phyloP scores from a whole-genome alignment of 1,140 invertebrate species.

The Eufriesea mexicana region DNA sequence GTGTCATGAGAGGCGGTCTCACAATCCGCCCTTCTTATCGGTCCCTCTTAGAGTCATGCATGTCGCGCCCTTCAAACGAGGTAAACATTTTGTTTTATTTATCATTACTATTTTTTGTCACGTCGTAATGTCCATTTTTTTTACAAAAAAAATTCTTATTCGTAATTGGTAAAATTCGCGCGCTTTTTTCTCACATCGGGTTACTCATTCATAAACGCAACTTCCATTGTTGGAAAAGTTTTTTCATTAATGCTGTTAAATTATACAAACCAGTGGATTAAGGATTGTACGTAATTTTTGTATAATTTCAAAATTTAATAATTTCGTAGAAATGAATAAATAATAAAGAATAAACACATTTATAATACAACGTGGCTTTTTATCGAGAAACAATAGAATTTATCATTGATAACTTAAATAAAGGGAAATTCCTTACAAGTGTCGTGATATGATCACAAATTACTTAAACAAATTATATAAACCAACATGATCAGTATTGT shows the following conservation, averaged over 20 bases:
- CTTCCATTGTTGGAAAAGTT: constrained; percentile 1
- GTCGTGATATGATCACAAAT: neutral
- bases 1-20: constrained; percentile 83
- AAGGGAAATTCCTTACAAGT: no score
- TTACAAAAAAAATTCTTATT: neutral
- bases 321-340: neutral
- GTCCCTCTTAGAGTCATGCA: constrained; percentile 82
- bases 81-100: constrained; percentile 65
- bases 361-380: neutral
- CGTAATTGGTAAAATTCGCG: constrained; percentile 31
- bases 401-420: neutral
- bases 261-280: neutral
- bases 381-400: neutral
- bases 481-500: neutral
- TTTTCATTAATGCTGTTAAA: neutral
- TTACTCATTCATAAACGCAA: constrained; percentile 35
- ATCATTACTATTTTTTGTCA: neutral
- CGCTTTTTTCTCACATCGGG: constrained; percentile 31
- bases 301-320: neutral
- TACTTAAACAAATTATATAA: neutral
- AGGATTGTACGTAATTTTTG: neutral
- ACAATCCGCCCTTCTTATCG: constrained; percentile 81
- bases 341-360: neutral
- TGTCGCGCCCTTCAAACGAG: constrained; percentile 82
- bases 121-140: neutral